These are phyloP conservation scores for Gordius sp. DNA, from an alignment of 2,888 invertebrate species.

Conservation along the genomic window DNA sequence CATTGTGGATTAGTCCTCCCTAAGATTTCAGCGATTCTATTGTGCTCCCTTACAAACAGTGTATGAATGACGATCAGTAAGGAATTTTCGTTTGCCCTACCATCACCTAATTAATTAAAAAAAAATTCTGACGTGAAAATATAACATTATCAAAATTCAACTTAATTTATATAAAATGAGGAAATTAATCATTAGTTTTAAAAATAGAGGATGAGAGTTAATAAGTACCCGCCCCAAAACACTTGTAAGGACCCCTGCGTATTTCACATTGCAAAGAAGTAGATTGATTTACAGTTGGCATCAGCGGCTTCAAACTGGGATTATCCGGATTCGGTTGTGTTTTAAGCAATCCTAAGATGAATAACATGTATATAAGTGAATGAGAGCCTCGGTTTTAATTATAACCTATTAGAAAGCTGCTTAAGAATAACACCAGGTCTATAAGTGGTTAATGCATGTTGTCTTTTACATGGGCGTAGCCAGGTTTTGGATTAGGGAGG, in stretches of 20 bases:
- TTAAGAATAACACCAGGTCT: no score
- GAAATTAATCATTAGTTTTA: no score
- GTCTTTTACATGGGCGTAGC: no score
- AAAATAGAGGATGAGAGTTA: no score
- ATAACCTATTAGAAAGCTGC: no score
- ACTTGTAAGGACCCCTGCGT: not conserved
- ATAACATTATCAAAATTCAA: no score
- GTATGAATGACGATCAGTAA: constrained; percentile 1
- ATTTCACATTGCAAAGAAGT: constrained; percentile 6
- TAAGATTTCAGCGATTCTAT: not conserved
- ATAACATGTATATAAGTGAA: no score
- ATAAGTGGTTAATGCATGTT: no score
- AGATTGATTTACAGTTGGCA: not conserved
- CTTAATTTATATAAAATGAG: no score
- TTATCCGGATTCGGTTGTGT: not conserved
- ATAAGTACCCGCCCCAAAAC: constrained; percentile 6
- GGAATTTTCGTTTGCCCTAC: constrained; percentile 1
- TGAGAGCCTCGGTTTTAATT: no score
- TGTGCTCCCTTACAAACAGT: constrained; percentile 2
- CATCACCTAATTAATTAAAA: constrained; percentile 18
- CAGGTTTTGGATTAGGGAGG: no score
- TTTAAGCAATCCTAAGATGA: constrained; percentile 10
- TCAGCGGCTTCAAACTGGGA: not conserved
- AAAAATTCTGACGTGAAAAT: no score
- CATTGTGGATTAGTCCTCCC: not conserved